Percentiles rank a stretch among this genome's conserved stretches.
These are phyloP conservation scores for Paracentrotus lividus DNA, from an alignment of 53 echinoderm and acorn worm genomes.

Conservation along the genomic window DNA sequence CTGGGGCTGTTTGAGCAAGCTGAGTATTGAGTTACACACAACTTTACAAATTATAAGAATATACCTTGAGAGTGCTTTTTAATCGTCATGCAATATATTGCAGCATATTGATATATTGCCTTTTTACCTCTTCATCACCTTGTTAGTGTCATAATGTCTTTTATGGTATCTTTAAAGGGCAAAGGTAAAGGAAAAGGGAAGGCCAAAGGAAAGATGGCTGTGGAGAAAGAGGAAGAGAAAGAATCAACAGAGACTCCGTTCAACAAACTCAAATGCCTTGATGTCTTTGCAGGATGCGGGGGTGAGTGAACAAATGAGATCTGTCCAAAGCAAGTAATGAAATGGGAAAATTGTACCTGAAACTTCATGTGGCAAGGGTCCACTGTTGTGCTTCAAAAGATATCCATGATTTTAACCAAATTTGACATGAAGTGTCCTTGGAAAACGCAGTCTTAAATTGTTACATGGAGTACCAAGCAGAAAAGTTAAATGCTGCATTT, in stretches of 20 bases:
- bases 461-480: no score
- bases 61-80: not conserved
- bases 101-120: not conserved
- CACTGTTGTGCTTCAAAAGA: no score
- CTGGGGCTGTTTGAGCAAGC: no score
- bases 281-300: constrained; percentile 99
- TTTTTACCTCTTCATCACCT: not conserved
- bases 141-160: not conserved
- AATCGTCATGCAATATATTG: not conserved
- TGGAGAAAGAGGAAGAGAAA: constrained; percentile 70
- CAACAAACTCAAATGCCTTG: constrained; percentile 89
- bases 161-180: constrained; percentile 68
- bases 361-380: no score
- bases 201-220: constrained; percentile 81
- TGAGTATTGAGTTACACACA: no score
- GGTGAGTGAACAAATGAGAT: constrained; percentile 70
- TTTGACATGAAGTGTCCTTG: no score
- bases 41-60: no score
- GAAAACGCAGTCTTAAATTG: no score
- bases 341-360: no score
- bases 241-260: constrained; percentile 70
- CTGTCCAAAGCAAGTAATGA: no score
- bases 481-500: no score
- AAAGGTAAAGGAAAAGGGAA: constrained; percentile 98
- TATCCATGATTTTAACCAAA: no score